Conservation (phyloP, 2,797 vertebrate genomes). For the Cygnus olor region DNA sequence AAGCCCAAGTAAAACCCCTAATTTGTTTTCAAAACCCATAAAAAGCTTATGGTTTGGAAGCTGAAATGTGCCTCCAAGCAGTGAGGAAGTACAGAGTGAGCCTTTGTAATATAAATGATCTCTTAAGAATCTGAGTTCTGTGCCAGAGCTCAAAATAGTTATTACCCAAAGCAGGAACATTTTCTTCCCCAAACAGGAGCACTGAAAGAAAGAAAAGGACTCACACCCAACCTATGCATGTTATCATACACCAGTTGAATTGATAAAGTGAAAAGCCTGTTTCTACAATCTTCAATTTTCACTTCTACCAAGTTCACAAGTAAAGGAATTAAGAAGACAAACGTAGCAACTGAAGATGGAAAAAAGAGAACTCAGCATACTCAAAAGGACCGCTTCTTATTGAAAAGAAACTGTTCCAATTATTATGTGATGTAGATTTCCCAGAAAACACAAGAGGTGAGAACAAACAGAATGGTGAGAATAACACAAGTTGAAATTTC, state of each 20-base stretch:
- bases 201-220: slow-evolving; percentile 40
- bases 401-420: background rate
- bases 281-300: slow-evolving; percentile 12
- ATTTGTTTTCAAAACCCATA: slow-evolving; percentile 25
- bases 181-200: slow-evolving; percentile 60
- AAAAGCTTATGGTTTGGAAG: slow-evolving; percentile 47
- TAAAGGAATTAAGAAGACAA: slow-evolving; percentile 9
- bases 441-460: slow-evolving; percentile 26
- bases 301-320: background rate
- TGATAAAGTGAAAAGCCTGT: background rate
- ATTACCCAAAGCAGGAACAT: slow-evolving; percentile 62
- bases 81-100: slow-evolving; percentile 57
- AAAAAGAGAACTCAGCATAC: background rate
- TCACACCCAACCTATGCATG: background rate
- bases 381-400: background rate
- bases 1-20: background rate
- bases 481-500: background rate
- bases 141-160: slow-evolving; percentile 69
- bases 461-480: background rate
- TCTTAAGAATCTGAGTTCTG: slow-evolving; percentile 61
- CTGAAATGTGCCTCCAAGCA: slow-evolving; percentile 47
- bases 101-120: slow-evolving; percentile 68
- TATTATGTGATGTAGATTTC: slow-evolving; percentile 3
- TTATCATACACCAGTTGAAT: background rate
- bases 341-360: slow-evolving; percentile 29